phyloP scores from a whole-genome alignment of 2,113 vertebrate species.

The Scophthalmus maximus region DNA sequence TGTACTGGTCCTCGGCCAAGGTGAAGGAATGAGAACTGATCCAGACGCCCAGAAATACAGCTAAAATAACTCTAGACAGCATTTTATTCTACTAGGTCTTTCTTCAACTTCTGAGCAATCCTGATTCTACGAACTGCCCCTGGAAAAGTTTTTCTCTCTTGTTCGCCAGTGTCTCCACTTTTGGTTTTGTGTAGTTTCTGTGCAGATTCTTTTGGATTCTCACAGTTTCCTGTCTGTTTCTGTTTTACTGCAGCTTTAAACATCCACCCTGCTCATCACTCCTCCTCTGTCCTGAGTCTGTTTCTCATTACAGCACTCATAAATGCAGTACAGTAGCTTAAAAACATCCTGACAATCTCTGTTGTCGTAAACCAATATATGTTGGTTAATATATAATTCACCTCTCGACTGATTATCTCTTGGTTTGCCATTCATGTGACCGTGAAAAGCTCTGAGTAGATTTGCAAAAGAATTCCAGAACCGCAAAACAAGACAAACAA shows the following conservation, averaged over 20 bases:
- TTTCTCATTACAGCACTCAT: conserved; percentile 26
- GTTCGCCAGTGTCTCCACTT: background rate
- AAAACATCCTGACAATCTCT: background rate
- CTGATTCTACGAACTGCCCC: background rate
- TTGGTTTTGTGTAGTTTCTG: background rate
- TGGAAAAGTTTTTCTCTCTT: background rate
- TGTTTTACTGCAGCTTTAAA: background rate
- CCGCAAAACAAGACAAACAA: background rate
- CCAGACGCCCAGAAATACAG: conserved; percentile 44
- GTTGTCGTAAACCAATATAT: background rate
- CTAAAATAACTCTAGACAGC: conserved; percentile 1
- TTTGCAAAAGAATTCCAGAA: background rate
- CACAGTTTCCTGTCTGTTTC: background rate
- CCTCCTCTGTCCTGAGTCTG: conserved; percentile 36
- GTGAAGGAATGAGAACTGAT: conserved; percentile 49
- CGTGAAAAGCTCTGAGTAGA: background rate
- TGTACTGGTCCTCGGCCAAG: conserved; percentile 54
- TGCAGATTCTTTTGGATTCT: background rate
- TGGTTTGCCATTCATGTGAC: background rate
- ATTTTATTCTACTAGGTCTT: conserved; percentile 22
- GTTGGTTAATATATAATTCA: conserved; percentile 39
- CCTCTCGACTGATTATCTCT: background rate
- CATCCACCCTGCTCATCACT: background rate
- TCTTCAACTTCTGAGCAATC: background rate
- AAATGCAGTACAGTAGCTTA: conserved; percentile 8